A percentile compares a stretch with the other conserved stretches of the same genome.
Evolutionary conservation across 2,888 invertebrate species (phyloP).

Genomic region (Synergus japonicus): DNA sequence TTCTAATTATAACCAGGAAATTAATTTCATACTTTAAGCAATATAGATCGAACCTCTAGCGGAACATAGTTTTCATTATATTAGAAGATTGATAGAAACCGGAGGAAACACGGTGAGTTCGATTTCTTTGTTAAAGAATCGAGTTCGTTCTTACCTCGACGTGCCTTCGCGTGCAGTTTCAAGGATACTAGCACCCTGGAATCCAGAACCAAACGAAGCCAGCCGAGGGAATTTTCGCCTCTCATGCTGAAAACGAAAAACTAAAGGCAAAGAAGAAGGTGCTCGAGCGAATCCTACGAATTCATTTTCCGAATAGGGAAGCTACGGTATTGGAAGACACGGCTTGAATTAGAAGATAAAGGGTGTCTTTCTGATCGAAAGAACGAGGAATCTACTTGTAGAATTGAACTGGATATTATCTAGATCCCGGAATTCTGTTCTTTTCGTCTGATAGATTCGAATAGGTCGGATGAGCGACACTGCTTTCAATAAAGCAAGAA

Average conservation of each 20-base stretch:
- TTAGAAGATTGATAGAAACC: conserved; percentile 29
- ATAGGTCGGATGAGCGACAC: conserved; percentile 71
- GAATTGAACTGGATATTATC: background rate
- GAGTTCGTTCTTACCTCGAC: conserved; percentile 46
- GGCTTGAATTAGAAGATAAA: background rate
- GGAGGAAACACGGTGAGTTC: background rate
- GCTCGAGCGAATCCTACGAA: background rate
- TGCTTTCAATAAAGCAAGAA: conserved; percentile 76
- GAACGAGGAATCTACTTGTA: too few relatives aligned
- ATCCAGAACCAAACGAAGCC: conserved; percentile 59
- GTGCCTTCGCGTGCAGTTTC: conserved; percentile 63
- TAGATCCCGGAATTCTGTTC: conserved; percentile 39
- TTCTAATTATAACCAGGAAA: background rate
- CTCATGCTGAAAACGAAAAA: conserved; percentile 14
- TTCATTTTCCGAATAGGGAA: background rate
- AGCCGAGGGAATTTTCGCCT: conserved; percentile 24
- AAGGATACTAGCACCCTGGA: conserved; percentile 65
- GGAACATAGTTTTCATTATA: background rate
- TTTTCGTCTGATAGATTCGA: conserved; percentile 42
- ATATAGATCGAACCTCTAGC: background rate
- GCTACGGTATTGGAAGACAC: background rate
- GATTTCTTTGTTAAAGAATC: conserved; percentile 49
- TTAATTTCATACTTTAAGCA: background rate
- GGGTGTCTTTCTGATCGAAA: background rate
- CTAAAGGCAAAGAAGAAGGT: background rate